These are phyloP conservation scores for Gymnoscopelus microlampas DNA, from an alignment of 2,797 vertebrate genomes.

Conservation along the genomic window DNA sequence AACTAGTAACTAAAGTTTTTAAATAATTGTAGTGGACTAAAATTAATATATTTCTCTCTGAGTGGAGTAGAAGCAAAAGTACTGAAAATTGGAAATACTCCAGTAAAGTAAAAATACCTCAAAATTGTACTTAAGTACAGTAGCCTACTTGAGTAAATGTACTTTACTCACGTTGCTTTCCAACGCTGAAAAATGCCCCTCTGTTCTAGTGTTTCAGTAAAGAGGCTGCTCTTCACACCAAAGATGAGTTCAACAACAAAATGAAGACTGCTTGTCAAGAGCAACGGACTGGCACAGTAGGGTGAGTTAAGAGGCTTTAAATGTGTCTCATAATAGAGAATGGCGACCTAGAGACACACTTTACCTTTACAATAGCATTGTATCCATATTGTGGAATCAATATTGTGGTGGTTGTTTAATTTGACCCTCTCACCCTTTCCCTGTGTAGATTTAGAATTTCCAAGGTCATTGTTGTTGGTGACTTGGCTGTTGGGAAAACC, in stretches of 20 bases:
- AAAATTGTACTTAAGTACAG: too few species aligned
- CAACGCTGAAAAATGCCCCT: not conserved
- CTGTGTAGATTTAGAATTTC: slow-evolving; percentile 93
- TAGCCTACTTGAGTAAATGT: too few species aligned
- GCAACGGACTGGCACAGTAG: slow-evolving; percentile 92
- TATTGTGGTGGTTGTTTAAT: not conserved
- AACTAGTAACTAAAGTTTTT: too few species aligned
- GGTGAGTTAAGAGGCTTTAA: slow-evolving; percentile 78
- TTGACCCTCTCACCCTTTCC: slow-evolving; percentile 15
- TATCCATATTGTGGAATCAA: not conserved
- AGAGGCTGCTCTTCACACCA: slow-evolving; percentile 87
- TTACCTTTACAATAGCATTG: not conserved
- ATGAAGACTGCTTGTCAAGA: slow-evolving; percentile 91
- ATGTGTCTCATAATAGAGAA: not conserved
- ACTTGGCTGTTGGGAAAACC: slow-evolving; percentile 96
- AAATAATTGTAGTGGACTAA: too few species aligned
- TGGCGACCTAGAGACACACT: not conserved
- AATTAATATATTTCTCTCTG: too few species aligned
- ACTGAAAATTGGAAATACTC: too few species aligned
- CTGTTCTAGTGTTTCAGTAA: slow-evolving; percentile 84
- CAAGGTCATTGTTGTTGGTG: slow-evolving; percentile 96
- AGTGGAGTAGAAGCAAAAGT: too few species aligned
- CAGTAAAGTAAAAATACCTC: too few species aligned
- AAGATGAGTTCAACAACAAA: slow-evolving; percentile 83
- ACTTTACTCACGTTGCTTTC: too few species aligned